A percentile compares a stretch with the other conserved stretches of the same genome.
Conservation (phyloP, 2,888 invertebrate genomes). For the Aphidoletes aphidimyza region DNA sequence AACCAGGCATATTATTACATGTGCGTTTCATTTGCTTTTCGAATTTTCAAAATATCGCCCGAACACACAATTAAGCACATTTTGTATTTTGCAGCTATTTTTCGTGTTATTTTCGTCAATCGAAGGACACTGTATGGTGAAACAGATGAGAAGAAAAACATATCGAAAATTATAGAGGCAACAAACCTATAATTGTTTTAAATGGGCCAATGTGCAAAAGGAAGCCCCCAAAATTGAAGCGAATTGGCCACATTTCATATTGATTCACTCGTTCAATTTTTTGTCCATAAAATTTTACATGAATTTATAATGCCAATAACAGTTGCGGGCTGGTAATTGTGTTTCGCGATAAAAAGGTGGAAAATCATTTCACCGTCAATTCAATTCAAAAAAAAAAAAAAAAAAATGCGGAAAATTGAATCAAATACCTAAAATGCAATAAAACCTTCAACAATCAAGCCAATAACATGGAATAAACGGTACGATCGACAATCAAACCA, state of each 20-base stretch:
- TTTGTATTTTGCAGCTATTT: not conserved
- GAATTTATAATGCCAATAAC: constrained; percentile 27
- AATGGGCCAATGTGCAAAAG: constrained; percentile 5
- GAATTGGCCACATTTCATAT: not conserved
- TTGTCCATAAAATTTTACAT: not conserved
- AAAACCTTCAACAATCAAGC: not conserved
- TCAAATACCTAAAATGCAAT: constrained; percentile 14
- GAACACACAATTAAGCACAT: not conserved
- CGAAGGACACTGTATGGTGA: too few species aligned
- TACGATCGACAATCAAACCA: not conserved
- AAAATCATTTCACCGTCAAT: not conserved
- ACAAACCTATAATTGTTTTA: not conserved
- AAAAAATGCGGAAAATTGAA: constrained; percentile 39
- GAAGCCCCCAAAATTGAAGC: not conserved
- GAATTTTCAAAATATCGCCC: not conserved
- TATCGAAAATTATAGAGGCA: constrained; percentile 9
- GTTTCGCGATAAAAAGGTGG: constrained; percentile 29
- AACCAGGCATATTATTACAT: not conserved
- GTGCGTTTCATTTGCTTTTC: not conserved
- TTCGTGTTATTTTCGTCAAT: not conserved
- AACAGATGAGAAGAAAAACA: not conserved
- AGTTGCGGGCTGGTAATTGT: not conserved
- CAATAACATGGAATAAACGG: not conserved
- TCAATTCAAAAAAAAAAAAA: not conserved
- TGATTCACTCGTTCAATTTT: not conserved